Evolutionary conservation across 2,888 invertebrate genomes (phyloP), one percentile per base, ranked within the genome.

Genomic region (Epistrophe eligans): DNA sequence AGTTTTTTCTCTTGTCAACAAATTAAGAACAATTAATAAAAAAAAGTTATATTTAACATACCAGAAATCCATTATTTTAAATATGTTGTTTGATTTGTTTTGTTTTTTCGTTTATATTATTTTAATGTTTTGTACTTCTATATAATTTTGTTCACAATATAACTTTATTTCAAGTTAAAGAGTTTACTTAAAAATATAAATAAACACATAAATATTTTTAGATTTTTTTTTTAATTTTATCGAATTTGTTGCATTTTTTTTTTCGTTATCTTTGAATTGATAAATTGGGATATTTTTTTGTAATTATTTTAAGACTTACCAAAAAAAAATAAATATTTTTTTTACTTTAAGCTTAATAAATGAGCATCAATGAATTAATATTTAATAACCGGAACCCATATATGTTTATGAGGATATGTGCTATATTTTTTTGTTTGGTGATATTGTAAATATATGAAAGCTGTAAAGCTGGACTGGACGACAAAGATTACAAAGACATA

Each of bases 241-340:
- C 72, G 84, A 84, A 77, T 72, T 77, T 81, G 71, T 77, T 84
- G 77, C 81, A 81, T 84, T 84, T 84, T 84, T 84, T 84, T 77
- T 84, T 84, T 77, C 62, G 50, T 43, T 48, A 11, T 64, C 50
- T 67, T 60, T 50, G 13, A 24, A 35, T 70, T 62, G 35, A 71
- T 43, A 62, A 66, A 35, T 60, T 45, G 17, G 7, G 6, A 9
- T 17, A 38, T 17, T 24, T 64, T 32, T 50, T 8, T 35, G 24
- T 32, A 32, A 35, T 48, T 32, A 9, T 43, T 52, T 24, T 32
- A 52, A 40, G 28, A 79, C 83, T 79, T 84, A 84, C 74, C 70
- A 84, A 84, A 73, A 70, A 58, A 52, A 28, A 52, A 55, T 40
- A 24, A 64, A 62, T 28, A 32, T 32, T 32, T 52, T 24, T 24